Conservation (phyloP, 2,113 vertebrate species). For the Pelobates fuscus region DNA sequence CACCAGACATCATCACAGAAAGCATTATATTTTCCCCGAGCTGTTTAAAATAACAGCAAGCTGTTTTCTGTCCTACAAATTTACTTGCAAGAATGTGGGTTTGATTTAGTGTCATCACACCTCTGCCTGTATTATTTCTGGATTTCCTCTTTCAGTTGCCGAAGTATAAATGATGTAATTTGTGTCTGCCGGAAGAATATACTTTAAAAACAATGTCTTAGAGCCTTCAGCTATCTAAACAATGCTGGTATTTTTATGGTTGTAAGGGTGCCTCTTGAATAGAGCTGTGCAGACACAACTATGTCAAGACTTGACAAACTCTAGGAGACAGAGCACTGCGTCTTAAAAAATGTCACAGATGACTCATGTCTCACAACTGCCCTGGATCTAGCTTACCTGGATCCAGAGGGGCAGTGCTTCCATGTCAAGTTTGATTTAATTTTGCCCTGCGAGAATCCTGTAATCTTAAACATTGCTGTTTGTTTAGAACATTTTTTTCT, state of each 20-base stretch:
- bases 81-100: slow-evolving; percentile 31
- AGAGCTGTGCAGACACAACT: not conserved
- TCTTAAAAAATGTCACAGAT: too few relatives aligned
- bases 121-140: slow-evolving; percentile 18
- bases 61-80: slow-evolving; percentile 19
- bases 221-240: not conserved
- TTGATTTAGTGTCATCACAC: slow-evolving; percentile 3
- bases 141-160: slow-evolving; percentile 36
- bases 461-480: too few relatives aligned
- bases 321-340: too few relatives aligned
- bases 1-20: slow-evolving; percentile 37
- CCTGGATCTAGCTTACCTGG: too few relatives aligned
- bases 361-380: too few relatives aligned
- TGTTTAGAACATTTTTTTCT: too few relatives aligned
- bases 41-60: slow-evolving; percentile 13
- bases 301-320: too few relatives aligned
- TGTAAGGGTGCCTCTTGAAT: not conserved
- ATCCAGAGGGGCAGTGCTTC: too few relatives aligned
- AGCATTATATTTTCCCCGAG: slow-evolving; percentile 1
- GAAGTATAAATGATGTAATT: slow-evolving; percentile 20
- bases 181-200: slow-evolving; percentile 10
- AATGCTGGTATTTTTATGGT: not conserved
- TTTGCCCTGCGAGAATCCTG: too few relatives aligned
- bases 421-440: too few relatives aligned
- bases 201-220: not conserved